Evolutionary conservation across 2,888 invertebrate genomes (phyloP).

Genomic region (Idaea dimidiata): DNA sequence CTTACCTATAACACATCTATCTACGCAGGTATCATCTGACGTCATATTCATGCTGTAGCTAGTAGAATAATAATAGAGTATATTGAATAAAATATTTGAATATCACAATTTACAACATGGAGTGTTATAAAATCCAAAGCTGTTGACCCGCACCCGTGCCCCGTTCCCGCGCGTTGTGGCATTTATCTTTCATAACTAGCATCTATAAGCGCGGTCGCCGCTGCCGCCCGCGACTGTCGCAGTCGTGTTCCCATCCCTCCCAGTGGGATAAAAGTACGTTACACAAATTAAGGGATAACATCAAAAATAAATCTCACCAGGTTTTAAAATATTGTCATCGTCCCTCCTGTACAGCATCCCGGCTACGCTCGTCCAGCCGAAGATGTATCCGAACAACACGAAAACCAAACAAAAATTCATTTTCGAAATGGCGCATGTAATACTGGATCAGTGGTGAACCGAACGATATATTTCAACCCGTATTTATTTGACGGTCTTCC

Average conservation of each 20-base stretch:
- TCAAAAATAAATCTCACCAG: slow-evolving; percentile 52
- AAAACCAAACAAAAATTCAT: slow-evolving; percentile 76
- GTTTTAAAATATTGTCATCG: slow-evolving; percentile 68
- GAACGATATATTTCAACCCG: slow-evolving; percentile 69
- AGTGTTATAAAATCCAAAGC: neutral
- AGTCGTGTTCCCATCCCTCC: neutral
- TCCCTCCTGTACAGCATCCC: slow-evolving; percentile 71
- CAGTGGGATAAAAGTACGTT: neutral
- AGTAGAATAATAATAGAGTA: neutral
- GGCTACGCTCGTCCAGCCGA: slow-evolving; percentile 48
- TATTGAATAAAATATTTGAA: neutral
- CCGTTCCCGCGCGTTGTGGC: neutral
- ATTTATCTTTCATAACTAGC: neutral
- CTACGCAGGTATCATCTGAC: neutral
- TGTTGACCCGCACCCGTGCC: neutral
- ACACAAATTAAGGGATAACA: neutral
- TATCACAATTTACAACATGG: neutral
- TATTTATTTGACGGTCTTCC: slow-evolving; percentile 75
- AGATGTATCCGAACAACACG: slow-evolving; percentile 65
- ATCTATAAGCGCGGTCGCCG: too few species aligned
- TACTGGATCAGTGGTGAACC: slow-evolving; percentile 60
- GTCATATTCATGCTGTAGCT: neutral
- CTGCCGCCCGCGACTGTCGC: too few species aligned
- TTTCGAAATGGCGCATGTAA: slow-evolving; percentile 64
- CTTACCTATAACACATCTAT: neutral